A percentile compares a stretch with the other conserved stretches of the same genome.
These are phyloP conservation scores for Lasioglossum zephyrum DNA, from an alignment of 2,888 invertebrate genomes.

Conservation along the genomic window DNA sequence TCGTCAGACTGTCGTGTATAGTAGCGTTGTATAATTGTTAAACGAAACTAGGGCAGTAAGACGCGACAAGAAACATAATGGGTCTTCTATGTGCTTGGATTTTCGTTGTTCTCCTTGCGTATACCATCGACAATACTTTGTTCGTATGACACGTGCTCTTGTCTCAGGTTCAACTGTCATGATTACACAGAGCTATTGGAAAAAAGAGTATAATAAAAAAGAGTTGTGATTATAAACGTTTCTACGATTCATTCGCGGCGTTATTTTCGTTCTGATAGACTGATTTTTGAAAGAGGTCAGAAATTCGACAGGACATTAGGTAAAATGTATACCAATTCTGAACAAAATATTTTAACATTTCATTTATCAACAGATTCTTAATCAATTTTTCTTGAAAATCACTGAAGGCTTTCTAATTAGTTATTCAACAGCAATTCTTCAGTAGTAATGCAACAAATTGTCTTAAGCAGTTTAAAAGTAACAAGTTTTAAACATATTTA, in stretches of 20 bases:
- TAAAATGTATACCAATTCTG: too few species aligned
- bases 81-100: constrained; percentile 13
- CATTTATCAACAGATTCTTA: too few species aligned
- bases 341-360: too few species aligned
- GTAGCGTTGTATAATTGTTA: constrained; percentile 30
- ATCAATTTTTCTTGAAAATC: background rate
- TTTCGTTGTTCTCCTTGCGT: constrained; percentile 48
- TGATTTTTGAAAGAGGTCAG: background rate
- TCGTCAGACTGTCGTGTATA: constrained; percentile 22
- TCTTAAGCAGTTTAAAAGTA: background rate
- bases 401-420: background rate
- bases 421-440: background rate
- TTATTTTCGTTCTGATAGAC: background rate
- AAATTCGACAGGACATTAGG: too few species aligned
- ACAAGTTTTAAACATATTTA: too few species aligned
- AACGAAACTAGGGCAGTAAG: constrained; percentile 22
- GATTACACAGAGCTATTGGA: constrained; percentile 17
- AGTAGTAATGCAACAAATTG: background rate
- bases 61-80: background rate
- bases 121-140: constrained; percentile 37
- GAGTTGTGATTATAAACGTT: constrained; percentile 14
- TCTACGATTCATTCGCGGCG: too few species aligned
- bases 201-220: constrained; percentile 6
- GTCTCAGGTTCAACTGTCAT: constrained; percentile 28
- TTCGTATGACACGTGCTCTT: constrained; percentile 4